These are phyloP conservation scores for Melinaea marsaeus DNA, from an alignment of 2,888 invertebrate genomes.

Conservation along the genomic window DNA sequence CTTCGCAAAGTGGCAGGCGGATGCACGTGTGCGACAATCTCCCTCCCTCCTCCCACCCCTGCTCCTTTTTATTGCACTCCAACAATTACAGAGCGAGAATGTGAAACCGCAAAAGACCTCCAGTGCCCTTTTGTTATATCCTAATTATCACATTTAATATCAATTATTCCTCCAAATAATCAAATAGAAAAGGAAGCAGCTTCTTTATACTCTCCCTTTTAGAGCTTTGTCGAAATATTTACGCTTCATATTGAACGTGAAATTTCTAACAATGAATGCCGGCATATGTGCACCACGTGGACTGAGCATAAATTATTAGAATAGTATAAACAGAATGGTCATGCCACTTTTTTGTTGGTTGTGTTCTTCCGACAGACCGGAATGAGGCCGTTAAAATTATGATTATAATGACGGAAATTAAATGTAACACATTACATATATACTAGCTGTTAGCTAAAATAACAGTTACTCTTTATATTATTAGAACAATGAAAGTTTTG, in stretches of 20 bases:
- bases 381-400: constrained; percentile 31
- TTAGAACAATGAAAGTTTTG: no score
- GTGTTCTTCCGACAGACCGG: constrained; percentile 52
- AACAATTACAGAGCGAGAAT: constrained; percentile 35
- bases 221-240: constrained; percentile 74
- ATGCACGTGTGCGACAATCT: constrained; percentile 73
- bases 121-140: constrained; percentile 32
- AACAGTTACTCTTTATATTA: no score
- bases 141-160: constrained; percentile 5
- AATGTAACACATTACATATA: not conserved
- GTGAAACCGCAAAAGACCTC: constrained; percentile 38
- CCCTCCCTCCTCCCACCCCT: constrained; percentile 36
- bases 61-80: constrained; percentile 61
- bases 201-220: constrained; percentile 66
- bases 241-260: constrained; percentile 72
- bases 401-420: no score
- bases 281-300: constrained; percentile 62
- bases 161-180: constrained; percentile 9
- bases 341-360: constrained; percentile 36
- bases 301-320: constrained; percentile 47
- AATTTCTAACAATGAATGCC: constrained; percentile 69
- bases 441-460: no score
- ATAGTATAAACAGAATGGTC: constrained; percentile 55
- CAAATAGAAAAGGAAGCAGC: constrained; percentile 21
- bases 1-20: constrained; percentile 67